Base-by-base conservation (phyloP, 2,113 vertebrate genomes). In the Chrysochloris asiatica region DNA sequence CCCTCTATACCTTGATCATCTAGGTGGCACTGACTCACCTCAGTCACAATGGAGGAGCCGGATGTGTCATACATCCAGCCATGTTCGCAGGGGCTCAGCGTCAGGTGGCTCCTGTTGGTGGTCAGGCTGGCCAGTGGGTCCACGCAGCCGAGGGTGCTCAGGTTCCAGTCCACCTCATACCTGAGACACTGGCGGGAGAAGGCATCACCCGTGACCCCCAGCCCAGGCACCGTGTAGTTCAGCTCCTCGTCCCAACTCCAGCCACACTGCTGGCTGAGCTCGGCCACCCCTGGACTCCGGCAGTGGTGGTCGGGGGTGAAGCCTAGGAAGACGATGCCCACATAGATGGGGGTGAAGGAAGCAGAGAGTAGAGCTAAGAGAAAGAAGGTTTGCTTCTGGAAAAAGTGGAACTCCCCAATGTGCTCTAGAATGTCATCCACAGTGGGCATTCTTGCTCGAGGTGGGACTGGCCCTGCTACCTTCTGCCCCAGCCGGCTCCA, bases 311-410 rank as follows among this genome's bases (percentile, higher is more conserved):
- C 91, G 0, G 98, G 98, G 43, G 9, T 98, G 83, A 98, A 97
- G 4, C 96, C 98, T 0, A 99, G 96, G 93, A 99, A 99, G 65
- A 99, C 96, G 0, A 99, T 97, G 50, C 98, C 98, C 92, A 98
- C 97, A 0, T 98, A 98, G 85, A 98, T 88, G 0, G 98, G 98
- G 26, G 97, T 80, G 65, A 98, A 98, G 1, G 95, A 16, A 1
- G 61, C 96, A 0, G 98, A 98, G 30, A 98, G 73, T 28, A 98
- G 87, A 24, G 97, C 95, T 0, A 98, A 79, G 45, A 98, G 47
- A 41, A 98, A 84, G 83, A 98, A 98, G 0, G 83, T 93, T 85
- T 97, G 97, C 79, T 98, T 98, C 97, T 99, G 98, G 93, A 98
- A 99, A 33, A 96, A 94, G 83, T 96, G 95, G 61, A 98, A 98